Conservation (phyloP, 2,113 vertebrate genomes). For the Mirza zaza region DNA sequence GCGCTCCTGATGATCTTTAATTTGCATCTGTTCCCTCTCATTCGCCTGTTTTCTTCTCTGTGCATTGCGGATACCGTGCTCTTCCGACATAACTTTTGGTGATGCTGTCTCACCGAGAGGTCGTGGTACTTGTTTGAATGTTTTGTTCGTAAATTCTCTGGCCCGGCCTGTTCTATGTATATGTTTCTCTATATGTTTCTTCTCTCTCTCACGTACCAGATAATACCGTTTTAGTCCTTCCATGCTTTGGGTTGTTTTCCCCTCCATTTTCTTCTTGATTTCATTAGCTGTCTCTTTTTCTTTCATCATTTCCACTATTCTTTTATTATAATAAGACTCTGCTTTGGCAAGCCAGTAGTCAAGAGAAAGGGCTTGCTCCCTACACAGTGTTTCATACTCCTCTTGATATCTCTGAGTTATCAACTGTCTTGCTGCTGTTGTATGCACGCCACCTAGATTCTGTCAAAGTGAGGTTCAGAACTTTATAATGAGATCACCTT, state of each 20-base stretch:
- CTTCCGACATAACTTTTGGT: constrained; percentile 9
- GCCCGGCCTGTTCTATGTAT: not conserved
- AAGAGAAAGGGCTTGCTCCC: constrained; percentile 55
- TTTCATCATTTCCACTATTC: not conserved
- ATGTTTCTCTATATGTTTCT: constrained; percentile 41
- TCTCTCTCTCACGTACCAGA: constrained; percentile 36
- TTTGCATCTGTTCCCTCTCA: constrained; percentile 47
- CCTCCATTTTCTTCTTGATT: constrained; percentile 17
- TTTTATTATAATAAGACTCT: constrained; percentile 60
- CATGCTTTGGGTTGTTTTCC: not conserved
- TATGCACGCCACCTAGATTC: constrained; percentile 58
- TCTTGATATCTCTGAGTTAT: constrained; percentile 44
- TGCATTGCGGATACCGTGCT: not conserved
- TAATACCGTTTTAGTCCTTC: not conserved
- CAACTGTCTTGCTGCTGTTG: constrained; percentile 51
- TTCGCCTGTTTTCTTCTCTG: constrained; percentile 38
- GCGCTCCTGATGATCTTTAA: constrained; percentile 47
- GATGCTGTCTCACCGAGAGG: not conserved
- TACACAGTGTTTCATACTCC: constrained; percentile 32
- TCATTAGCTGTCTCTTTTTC: not conserved
- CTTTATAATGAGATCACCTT: not conserved
- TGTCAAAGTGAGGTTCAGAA: constrained; percentile 42
- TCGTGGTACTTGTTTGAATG: not conserved
- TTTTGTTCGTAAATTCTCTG: not conserved
- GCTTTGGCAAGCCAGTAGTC: constrained; percentile 63